These are phyloP conservation scores for Halichoeres trimaculatus DNA, from an alignment of 2,113 vertebrate genomes.

Conservation along the genomic window DNA sequence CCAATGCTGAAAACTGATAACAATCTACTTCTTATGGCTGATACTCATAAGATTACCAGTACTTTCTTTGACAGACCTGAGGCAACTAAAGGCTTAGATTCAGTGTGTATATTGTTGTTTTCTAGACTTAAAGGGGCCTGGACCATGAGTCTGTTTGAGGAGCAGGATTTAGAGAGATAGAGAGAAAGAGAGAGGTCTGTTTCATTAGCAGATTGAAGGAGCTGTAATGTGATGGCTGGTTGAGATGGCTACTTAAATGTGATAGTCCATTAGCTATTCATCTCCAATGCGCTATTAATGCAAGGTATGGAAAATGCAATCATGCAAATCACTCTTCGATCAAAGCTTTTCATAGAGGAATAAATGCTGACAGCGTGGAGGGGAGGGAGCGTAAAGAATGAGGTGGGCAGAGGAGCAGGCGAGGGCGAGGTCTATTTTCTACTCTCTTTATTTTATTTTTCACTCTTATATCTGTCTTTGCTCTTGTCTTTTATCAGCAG, in stretches of 20 bases:
- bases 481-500: slow-evolving; percentile 27
- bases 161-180: slow-evolving; percentile 26
- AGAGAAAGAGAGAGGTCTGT: slow-evolving; percentile 44
- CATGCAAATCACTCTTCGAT: slow-evolving; percentile 78
- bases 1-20: too few relatives aligned
- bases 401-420: slow-evolving; percentile 31
- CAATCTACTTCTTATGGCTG: too few relatives aligned
- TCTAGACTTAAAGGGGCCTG: not conserved
- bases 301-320: slow-evolving; percentile 78
- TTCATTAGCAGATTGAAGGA: slow-evolving; percentile 75
- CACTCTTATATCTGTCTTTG: slow-evolving; percentile 36
- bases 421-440: not conserved
- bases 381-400: slow-evolving; percentile 31
- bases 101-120: slow-evolving; percentile 11
- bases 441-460: slow-evolving; percentile 5
- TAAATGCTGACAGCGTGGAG: slow-evolving; percentile 70
- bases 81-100: not conserved
- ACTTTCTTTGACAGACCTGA: not conserved
- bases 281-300: slow-evolving; percentile 66
- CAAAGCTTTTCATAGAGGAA: slow-evolving; percentile 70
- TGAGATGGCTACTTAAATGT: slow-evolving; percentile 76
- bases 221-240: slow-evolving; percentile 69
- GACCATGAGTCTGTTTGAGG: slow-evolving; percentile 36
- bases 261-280: slow-evolving; percentile 76
- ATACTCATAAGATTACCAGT: too few relatives aligned